Evolutionary conservation across 2,797 vertebrate genomes (phyloP), one percentile per base, ranked within the genome.

Genomic region (Galaxias olidus): DNA sequence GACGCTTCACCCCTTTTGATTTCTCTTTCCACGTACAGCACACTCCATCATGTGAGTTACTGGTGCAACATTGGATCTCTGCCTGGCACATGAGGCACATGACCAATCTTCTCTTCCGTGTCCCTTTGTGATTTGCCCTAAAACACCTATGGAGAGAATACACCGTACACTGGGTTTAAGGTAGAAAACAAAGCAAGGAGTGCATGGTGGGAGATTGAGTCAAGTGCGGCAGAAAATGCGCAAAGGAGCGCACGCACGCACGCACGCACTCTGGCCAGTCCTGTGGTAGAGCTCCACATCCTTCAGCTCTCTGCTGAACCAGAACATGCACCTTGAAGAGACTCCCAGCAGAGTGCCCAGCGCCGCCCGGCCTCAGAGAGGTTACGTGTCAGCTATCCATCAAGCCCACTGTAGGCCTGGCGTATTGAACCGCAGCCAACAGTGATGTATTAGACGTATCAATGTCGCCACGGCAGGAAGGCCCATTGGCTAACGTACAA

Each of bases 381-480:
- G 72, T 74, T 74, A 77, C 65, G 68, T 57, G 60, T 74, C 79
- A 82, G 79, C 61, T 74, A 87, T 90, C 84, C 80, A 83, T 91
- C 86, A 89, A 42, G 57, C 49, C 77, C 80, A 80, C 69, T 54
- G 42, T n/a, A 61, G 56, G 65, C 65, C 67, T 70, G 80, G 70
- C 63, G 44, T 52, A 64, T 67, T 77, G 76, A 77, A 41, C 71
- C 68, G 77, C 74, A 40, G 55, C 68, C 61, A 55, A 62, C 50
- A 41, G 51, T 78, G 75, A 88, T 80, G 45, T 74, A 84, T 64
- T 71, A 57, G 49, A 59, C 40, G 60, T 75, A 62, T 65, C 63
- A 83, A 77, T 54, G 72, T 65, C 76, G 53, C 66, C 73, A 71
- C 76, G 69, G 72, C 72, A 62, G 52, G 14, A 43, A 49, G 74